These are phyloP conservation scores for Liasis olivaceus DNA, from an alignment of 2,797 vertebrate species.

Conservation along the genomic window DNA sequence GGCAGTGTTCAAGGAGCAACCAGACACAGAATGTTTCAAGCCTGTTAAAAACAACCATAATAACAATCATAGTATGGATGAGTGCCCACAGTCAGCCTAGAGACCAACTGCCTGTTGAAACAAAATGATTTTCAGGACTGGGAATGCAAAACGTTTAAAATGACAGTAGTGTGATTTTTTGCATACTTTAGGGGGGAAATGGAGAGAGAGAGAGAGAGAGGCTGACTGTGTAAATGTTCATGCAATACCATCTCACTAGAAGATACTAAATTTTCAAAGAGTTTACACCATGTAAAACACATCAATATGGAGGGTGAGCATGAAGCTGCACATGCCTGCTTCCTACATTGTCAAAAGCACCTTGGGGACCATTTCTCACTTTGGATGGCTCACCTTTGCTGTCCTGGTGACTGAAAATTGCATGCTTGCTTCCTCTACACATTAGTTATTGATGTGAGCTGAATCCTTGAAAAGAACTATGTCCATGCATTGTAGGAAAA, in stretches of 20 bases:
- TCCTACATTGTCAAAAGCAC: not conserved
- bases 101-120: not conserved
- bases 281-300: not conserved
- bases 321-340: not conserved
- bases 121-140: not conserved
- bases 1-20: not conserved
- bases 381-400: not conserved
- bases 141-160: not conserved
- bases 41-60: not conserved
- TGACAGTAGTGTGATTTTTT: not conserved
- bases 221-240: not conserved
- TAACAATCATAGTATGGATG: not conserved
- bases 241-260: not conserved
- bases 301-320: not conserved
- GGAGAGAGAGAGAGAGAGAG: not conserved
- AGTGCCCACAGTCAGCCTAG: not conserved
- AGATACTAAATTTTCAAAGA: not conserved
- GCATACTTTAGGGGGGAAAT: not conserved
- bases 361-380: not conserved
- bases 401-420: not conserved
- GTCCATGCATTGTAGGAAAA: not conserved
- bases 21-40: not conserved
- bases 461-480: not conserved
- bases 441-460: not conserved
- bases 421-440: not conserved